Conservation (phyloP, 2,888 invertebrate genomes). For the Diarsia rubi region DNA sequence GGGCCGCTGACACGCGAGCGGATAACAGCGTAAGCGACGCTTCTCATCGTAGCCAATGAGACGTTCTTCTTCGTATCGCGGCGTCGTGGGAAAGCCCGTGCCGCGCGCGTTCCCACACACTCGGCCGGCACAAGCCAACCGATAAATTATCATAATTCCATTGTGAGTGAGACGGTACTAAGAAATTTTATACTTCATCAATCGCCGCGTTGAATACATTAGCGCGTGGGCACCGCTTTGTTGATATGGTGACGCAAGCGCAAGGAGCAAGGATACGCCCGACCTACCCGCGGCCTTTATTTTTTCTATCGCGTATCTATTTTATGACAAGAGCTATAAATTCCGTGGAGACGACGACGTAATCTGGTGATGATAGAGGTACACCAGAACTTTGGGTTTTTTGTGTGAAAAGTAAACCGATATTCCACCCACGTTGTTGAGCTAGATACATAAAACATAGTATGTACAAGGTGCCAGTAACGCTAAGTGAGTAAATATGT, state of each 20-base stretch:
- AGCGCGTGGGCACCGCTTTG: slow-evolving; percentile 89
- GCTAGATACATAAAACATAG: slow-evolving; percentile 65
- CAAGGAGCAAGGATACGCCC: slow-evolving; percentile 71
- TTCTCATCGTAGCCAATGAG: slow-evolving; percentile 69
- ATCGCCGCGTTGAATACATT: slow-evolving; percentile 90
- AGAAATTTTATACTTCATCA: slow-evolving; percentile 91
- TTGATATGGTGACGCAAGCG: slow-evolving; percentile 80
- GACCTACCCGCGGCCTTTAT: slow-evolving; percentile 73
- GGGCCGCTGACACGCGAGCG: slow-evolving; percentile 52
- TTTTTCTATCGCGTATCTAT: slow-evolving; percentile 80
- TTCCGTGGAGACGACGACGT: slow-evolving; percentile 72
- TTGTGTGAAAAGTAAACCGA: slow-evolving; percentile 70
- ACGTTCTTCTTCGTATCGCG: slow-evolving; percentile 78
- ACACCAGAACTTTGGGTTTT: slow-evolving; percentile 67
- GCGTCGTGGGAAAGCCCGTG: slow-evolving; percentile 90
- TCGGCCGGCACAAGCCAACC: slow-evolving; percentile 90
- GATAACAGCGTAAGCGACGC: slow-evolving; percentile 81
- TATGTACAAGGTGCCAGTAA: slow-evolving; percentile 58
- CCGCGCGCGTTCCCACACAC: slow-evolving; percentile 91
- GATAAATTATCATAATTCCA: slow-evolving; percentile 91
- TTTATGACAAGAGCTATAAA: slow-evolving; percentile 79
- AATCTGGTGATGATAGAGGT: slow-evolving; percentile 69
- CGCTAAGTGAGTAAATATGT: slow-evolving; percentile 65
- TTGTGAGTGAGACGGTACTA: slow-evolving; percentile 91
- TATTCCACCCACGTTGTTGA: slow-evolving; percentile 68